Base-by-base conservation (phyloP, 2,888 invertebrate genomes). In the Patella depressa region DNA sequence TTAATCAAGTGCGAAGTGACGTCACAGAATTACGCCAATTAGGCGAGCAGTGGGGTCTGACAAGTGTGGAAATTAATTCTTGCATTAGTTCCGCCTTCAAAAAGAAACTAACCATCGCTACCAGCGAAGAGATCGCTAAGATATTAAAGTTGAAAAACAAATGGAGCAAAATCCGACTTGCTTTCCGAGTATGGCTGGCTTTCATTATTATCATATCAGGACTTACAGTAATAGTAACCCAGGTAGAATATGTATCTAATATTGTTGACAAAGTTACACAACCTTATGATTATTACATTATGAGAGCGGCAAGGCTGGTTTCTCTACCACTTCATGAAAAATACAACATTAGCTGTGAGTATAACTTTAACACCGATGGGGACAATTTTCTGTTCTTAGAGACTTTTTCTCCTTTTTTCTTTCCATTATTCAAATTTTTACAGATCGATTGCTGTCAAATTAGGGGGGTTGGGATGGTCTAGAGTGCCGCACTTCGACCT, bases 11-110 rank as follows among this genome's bases (percentile, higher is more conserved):
- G 9, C 65, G 11, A 65, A 24, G 14, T 24, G 65, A 65, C 11
- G 65, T 65, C 14, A 65, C 65, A 65, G 65, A 65, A 65, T 65
- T 65, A 24, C 65, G 65, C 11, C 19, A 65, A 65, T 65, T 65
- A 24, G 65, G 65, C 9, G 65, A 65, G 24, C 19, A 65, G 11
- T 65, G 24, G 65, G 65, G 65, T 11, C 19, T 65, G 65, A 65
- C 65, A 19, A 9, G 19, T 24, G 12, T 15, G 24, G 12, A 65
- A 24, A 65, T 65, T 19, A 65, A 24, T 65, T 24, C 19, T 19
- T 65, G 65, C 65, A 65, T 65, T 14, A 14, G 14, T 3, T 19
- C 19, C 3, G 65, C 65, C 24, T 65, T 65, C 4, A 14, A 24
- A 24, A 19, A 65, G 65, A 65, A 65, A 12, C 5, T 65, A 3